Evolutionary conservation across 2,888 invertebrate species (phyloP).

Genomic region (Frankliniella intonsa): DNA sequence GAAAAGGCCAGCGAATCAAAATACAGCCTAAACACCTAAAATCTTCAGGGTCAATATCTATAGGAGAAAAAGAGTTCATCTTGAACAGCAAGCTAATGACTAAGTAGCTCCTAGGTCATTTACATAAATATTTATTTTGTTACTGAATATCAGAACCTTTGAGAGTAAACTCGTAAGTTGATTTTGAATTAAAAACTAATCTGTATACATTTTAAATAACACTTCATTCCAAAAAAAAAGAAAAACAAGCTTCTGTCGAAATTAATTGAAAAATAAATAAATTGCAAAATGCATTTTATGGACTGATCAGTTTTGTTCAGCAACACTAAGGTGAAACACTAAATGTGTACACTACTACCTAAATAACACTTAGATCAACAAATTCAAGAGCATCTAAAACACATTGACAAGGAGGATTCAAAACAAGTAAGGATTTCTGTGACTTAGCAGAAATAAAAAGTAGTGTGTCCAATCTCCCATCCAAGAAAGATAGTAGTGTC

Average conservation of each 20-base stretch:
- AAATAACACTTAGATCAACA: not conserved
- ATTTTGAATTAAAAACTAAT: not conserved
- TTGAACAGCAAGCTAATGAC: no score
- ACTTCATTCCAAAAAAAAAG: not conserved
- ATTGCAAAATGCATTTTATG: not conserved
- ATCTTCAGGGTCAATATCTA: no score
- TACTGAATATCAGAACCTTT: no score
- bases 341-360: not conserved
- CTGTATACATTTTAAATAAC: not conserved
- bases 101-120: no score
- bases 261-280: not conserved
- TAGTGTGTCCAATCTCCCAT: not conserved
- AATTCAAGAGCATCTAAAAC: not conserved
- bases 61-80: no score
- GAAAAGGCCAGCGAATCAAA: no score
- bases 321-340: not conserved
- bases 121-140: no score
- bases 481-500: not conserved
- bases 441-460: no score
- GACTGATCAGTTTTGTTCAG: not conserved
- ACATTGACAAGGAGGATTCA: not conserved
- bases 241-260: not conserved
- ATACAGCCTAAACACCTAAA: no score
- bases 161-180: no score
- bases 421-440: not conserved